Conservation (phyloP, 2,113 vertebrate species). For the Chloropsis cyanopogon region DNA sequence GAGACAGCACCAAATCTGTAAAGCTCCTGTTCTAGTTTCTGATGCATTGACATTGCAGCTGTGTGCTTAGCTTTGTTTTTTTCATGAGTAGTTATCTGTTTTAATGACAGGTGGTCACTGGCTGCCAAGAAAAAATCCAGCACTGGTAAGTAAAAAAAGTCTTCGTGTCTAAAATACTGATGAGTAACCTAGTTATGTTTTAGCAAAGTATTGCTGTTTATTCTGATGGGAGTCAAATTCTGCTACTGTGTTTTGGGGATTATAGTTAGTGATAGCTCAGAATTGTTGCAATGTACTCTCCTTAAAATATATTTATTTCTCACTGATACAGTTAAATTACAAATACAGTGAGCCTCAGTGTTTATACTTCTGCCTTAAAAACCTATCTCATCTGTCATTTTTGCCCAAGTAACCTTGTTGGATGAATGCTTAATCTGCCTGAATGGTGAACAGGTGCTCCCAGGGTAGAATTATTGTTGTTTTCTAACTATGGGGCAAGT, state of each 20-base stretch:
- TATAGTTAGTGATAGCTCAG: neutral
- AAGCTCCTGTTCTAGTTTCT: slow-evolving; percentile 64
- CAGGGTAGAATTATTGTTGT: neutral
- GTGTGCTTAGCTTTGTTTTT: slow-evolving; percentile 67
- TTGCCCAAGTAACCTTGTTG: neutral
- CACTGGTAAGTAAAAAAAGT: slow-evolving; percentile 89
- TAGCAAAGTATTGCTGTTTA: slow-evolving; percentile 3
- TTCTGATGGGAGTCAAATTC: slow-evolving; percentile 3
- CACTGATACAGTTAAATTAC: neutral
- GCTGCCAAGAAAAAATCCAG: slow-evolving; percentile 89
- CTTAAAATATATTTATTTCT: slow-evolving; percentile 16
- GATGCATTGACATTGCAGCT: slow-evolving; percentile 71
- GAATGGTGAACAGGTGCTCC: neutral
- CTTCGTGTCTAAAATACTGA: slow-evolving; percentile 63
- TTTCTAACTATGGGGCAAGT: neutral
- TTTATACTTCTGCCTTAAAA: neutral
- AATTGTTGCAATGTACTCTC: neutral
- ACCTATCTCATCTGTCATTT: neutral
- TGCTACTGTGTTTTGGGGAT: neutral
- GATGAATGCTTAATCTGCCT: neutral
- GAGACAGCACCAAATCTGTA: slow-evolving; percentile 67
- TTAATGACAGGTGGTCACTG: slow-evolving; percentile 93
- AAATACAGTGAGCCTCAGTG: neutral
- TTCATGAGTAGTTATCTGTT: slow-evolving; percentile 82
- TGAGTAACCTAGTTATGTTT: slow-evolving; percentile 41